phyloP scores from a whole-genome alignment of 2,113 vertebrate species.

The Eudyptes chrysolophus region DNA sequence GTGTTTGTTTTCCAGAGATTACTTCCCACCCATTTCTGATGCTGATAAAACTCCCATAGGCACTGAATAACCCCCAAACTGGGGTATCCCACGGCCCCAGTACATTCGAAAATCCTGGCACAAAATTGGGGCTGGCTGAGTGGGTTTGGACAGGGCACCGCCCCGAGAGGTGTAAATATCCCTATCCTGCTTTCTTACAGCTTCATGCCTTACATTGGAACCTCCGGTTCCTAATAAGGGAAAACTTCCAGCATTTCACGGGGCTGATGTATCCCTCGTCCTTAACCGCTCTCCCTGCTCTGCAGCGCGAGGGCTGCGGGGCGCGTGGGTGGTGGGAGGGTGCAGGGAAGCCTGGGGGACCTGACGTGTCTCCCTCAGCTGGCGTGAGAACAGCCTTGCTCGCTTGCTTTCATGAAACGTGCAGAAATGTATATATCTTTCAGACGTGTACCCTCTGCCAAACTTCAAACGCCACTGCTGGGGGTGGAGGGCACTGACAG shows the following conservation, averaged over 20 bases:
- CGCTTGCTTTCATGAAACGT: not conserved
- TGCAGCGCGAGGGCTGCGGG: fast-evolving
- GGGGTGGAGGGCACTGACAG: not conserved
- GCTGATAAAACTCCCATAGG: not conserved
- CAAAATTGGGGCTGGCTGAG: not conserved
- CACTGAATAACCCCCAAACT: not conserved
- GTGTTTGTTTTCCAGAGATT: not conserved
- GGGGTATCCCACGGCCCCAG: fast-evolving
- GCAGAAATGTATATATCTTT: not conserved
- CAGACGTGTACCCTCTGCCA: not conserved
- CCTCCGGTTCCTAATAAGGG: not conserved
- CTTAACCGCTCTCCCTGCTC: not conserved
- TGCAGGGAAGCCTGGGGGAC: not conserved
- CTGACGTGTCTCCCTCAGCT: not conserved
- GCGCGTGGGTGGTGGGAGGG: not conserved
- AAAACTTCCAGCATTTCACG: fast-evolving
- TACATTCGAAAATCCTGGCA: not conserved
- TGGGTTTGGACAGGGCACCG: not conserved
- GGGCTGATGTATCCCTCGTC: not conserved
- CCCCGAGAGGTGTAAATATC: not conserved
- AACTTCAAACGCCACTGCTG: not conserved
- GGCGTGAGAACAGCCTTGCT: not conserved
- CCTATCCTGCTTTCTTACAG: not conserved
- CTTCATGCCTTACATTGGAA: not conserved
- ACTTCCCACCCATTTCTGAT: not conserved